phyloP scores from a whole-genome alignment of 2,888 invertebrate genomes.

The Polydesmus complanatus region DNA sequence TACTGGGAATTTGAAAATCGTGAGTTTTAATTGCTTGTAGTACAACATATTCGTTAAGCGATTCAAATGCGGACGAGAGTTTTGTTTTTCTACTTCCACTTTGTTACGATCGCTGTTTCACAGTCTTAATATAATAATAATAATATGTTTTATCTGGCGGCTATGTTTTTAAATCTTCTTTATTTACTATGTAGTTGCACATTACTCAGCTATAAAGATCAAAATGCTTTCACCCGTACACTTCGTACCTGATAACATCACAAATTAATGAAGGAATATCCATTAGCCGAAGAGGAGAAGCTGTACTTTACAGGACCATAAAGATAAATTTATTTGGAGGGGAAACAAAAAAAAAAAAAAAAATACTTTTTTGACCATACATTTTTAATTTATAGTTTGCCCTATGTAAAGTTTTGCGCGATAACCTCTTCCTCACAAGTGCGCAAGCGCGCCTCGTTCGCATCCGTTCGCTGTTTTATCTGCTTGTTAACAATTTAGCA shows the following conservation, averaged over 20 bases:
- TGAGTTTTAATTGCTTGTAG: no score
- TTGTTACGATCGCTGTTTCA: no score
- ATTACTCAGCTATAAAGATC: background rate
- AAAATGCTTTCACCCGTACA: background rate
- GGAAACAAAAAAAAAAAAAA: no score
- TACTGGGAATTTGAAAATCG: no score
- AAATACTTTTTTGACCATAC: conserved; percentile 4
- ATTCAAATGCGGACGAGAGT: no score
- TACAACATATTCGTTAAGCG: no score
- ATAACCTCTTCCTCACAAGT: background rate
- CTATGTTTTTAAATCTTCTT: background rate
- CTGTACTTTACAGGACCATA: background rate
- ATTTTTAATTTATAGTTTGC: background rate
- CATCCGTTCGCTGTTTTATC: background rate
- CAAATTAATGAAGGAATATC: background rate
- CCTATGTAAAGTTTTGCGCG: background rate
- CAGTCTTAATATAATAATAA: no score
- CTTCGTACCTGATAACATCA: conserved; percentile 5
- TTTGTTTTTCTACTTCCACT: no score
- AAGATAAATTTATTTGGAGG: conserved; percentile 11
- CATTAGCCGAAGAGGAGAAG: background rate
- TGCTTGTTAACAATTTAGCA: background rate
- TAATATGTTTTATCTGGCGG: no score
- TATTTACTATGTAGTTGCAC: background rate
- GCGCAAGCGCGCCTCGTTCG: background rate